phyloP scores from a whole-genome alignment of 2,888 invertebrate species.

The Sericinus montela region DNA sequence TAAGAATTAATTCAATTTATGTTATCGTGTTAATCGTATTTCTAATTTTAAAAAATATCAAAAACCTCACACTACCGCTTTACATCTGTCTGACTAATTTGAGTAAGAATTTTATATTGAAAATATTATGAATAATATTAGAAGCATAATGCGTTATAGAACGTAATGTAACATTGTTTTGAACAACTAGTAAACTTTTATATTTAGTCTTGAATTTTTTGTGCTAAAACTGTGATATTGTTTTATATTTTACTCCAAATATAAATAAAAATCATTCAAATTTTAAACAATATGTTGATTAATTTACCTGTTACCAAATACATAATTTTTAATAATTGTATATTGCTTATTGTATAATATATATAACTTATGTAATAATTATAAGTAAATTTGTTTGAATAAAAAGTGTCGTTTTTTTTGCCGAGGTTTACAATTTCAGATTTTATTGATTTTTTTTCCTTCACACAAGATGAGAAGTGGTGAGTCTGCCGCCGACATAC shows the following conservation, averaged over 20 bases:
- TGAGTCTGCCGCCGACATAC: too few relatives aligned
- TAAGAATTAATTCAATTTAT: too few relatives aligned
- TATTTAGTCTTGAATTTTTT: neutral
- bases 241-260: conserved; percentile 4
- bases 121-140: neutral
- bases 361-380: too few relatives aligned
- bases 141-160: neutral
- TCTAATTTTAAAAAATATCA: too few relatives aligned
- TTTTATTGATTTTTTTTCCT: too few relatives aligned
- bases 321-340: neutral
- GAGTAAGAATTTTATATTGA: neutral
- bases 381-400: conserved; percentile 60
- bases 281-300: neutral
- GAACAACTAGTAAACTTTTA: too few relatives aligned
- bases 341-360: neutral
- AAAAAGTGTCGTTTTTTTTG: conserved; percentile 47
- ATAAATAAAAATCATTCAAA: conserved; percentile 7
- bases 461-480: too few relatives aligned
- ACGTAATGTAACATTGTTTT: neutral
- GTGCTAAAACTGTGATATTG: conserved; percentile 16
- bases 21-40: too few relatives aligned
- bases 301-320: neutral
- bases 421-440: too few relatives aligned
- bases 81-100: neutral
- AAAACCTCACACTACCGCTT: too few relatives aligned